Percentiles rank a stretch among this genome's conserved stretches.
These are phyloP conservation scores for Sander vitreus DNA, from an alignment of 2,113 vertebrate species.

Conservation along the genomic window DNA sequence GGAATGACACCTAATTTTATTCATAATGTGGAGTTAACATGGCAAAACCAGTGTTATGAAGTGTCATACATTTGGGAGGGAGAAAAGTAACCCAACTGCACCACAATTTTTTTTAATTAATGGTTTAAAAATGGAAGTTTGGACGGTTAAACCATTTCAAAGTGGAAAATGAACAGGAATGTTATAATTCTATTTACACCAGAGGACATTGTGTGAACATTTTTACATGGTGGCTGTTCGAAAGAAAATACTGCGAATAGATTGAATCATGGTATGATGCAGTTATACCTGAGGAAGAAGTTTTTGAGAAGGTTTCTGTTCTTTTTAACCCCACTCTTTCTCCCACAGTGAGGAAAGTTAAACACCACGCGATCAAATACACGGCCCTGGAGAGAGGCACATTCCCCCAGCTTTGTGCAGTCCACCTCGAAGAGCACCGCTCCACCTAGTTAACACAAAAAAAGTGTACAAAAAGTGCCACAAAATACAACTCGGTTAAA, in stretches of 20 bases:
- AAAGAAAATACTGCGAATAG: neutral
- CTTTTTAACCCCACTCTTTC: conserved; percentile 94
- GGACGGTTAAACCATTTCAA: neutral
- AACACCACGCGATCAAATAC: conserved; percentile 90
- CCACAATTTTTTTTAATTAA: neutral
- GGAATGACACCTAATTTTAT: neutral
- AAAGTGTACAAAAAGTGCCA: neutral
- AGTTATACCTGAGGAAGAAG: conserved; percentile 91
- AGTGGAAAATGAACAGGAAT: neutral
- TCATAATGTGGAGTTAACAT: neutral
- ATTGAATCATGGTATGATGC: neutral
- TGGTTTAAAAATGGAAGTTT: neutral
- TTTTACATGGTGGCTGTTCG: too few relatives aligned
- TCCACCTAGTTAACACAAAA: conserved; percentile 80
- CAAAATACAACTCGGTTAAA: neutral
- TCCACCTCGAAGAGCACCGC: conserved; percentile 91
- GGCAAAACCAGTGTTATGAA: neutral
- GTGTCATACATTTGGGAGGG: neutral
- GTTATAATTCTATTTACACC: neutral
- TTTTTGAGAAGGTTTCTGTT: conserved; percentile 90
- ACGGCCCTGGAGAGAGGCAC: conserved; percentile 68
- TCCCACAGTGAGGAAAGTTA: conserved; percentile 97
- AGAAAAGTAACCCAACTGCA: neutral
- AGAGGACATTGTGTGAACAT: too few relatives aligned
- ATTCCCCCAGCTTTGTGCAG: conserved; percentile 86